phyloP scores from a whole-genome alignment of 2,888 invertebrate genomes.

The Meandrusa payeni region DNA sequence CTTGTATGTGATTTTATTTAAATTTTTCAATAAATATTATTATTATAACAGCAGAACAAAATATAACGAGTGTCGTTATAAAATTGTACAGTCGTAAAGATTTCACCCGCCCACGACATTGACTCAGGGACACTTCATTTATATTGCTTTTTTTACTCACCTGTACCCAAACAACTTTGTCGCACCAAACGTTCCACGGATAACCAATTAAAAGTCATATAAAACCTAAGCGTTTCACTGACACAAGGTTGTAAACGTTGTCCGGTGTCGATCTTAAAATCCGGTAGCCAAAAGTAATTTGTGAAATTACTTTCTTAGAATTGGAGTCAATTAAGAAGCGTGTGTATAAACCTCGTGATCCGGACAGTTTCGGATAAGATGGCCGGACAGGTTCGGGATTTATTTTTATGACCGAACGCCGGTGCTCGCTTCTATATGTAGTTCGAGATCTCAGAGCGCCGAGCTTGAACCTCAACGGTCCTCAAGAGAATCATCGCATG shows the following conservation, averaged over 20 bases:
- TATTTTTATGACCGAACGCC: too few relatives aligned
- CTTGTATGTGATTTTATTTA: too few relatives aligned
- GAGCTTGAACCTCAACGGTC: too few relatives aligned
- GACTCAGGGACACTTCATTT: conserved; percentile 32
- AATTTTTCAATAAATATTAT: too few relatives aligned
- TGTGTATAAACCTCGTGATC: conserved; percentile 27
- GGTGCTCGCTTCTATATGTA: too few relatives aligned
- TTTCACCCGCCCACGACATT: conserved; percentile 53
- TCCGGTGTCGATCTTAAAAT: conserved; percentile 64
- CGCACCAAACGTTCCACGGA: conserved; percentile 35
- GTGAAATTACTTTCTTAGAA: conserved; percentile 81
- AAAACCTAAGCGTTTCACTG: conserved; percentile 28
- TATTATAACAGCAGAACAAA: too few relatives aligned
- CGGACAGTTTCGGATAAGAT: conserved; percentile 32
- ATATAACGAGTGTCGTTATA: neutral
- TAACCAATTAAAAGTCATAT: conserved; percentile 4
- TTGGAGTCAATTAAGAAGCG: conserved; percentile 70
- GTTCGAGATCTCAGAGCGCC: too few relatives aligned
- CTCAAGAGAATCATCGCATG: too few relatives aligned
- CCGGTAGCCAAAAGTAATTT: conserved; percentile 79
- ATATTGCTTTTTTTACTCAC: conserved; percentile 53
- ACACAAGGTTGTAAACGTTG: conserved; percentile 50
- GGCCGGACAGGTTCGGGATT: too few relatives aligned
- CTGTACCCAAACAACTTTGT: conserved; percentile 51
- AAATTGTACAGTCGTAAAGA: conserved; percentile 27